Conservation (phyloP, 2,113 vertebrate species). For the Scolopax mira region DNA sequence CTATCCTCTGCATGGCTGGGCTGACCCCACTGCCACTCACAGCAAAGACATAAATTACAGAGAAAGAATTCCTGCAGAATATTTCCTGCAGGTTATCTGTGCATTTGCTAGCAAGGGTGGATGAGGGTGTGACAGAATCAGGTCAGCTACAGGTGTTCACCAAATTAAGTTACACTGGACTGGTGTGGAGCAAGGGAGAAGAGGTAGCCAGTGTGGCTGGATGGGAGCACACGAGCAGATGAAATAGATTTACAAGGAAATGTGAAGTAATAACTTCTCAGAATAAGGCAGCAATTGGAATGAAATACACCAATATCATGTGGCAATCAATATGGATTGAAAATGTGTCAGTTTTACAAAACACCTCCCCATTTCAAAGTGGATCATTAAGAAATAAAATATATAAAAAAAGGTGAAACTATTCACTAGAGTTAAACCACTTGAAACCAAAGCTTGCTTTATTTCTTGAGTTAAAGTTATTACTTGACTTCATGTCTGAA, state of each 20-base stretch:
- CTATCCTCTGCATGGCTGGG: background rate
- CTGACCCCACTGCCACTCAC: background rate
- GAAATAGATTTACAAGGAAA: background rate
- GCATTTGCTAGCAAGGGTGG: background rate
- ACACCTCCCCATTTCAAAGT: background rate
- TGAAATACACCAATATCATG: background rate
- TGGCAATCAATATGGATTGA: background rate
- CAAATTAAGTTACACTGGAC: background rate
- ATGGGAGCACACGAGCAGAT: background rate
- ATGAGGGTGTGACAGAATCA: background rate
- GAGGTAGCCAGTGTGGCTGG: background rate
- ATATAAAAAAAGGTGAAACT: background rate
- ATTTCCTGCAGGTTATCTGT: background rate
- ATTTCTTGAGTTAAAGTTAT: background rate
- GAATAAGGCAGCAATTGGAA: background rate
- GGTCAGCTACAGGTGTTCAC: background rate
- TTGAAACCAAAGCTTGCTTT: background rate
- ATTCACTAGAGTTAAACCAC: background rate
- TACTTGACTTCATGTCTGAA: background rate
- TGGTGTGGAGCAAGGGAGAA: background rate
- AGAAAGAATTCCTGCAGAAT: background rate
- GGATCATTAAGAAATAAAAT: background rate
- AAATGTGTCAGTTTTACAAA: background rate
- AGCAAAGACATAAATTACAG: background rate
- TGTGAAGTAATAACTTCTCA: background rate